These are phyloP conservation scores for Heliothis peltigera DNA, from an alignment of 2,888 invertebrate genomes.

Conservation along the genomic window DNA sequence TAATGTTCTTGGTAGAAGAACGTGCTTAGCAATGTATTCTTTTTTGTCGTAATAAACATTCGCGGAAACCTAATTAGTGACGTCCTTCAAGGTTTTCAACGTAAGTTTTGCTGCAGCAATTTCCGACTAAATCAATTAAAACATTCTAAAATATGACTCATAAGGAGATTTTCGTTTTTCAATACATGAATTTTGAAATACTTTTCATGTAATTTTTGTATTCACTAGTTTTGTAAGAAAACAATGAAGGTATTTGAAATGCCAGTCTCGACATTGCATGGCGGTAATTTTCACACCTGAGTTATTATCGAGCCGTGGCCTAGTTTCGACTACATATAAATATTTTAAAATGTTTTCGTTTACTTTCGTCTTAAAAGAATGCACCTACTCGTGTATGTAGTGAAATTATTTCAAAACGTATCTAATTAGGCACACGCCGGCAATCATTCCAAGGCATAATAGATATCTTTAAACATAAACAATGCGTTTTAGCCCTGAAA, in stretches of 20 bases:
- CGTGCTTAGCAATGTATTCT: conserved; percentile 3
- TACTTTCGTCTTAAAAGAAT: not conserved
- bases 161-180: conserved; percentile 1
- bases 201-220: not conserved
- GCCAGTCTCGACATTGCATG: not conserved
- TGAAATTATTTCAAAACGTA: not conserved
- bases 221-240: not conserved
- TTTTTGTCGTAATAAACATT: conserved; percentile 20
- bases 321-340: conserved; percentile 1
- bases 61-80: conserved; percentile 40
- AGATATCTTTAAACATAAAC: too few species aligned
- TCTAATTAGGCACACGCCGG: not conserved
- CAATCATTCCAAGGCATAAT: too few species aligned
- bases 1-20: conserved; percentile 11
- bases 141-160: not conserved
- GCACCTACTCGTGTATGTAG: not conserved
- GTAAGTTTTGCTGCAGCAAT: conserved; percentile 11
- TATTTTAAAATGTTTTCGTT: not conserved
- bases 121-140: not conserved
- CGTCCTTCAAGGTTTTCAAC: conserved; percentile 22
- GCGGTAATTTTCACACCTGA: conserved; percentile 32
- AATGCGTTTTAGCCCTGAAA: too few species aligned
- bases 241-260: not conserved
- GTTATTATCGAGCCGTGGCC: conserved; percentile 6
- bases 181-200: not conserved